Evolutionary conservation across 2,888 invertebrate genomes (phyloP), one percentile per base, ranked within the genome.

Genomic region (Aromia moschata): DNA sequence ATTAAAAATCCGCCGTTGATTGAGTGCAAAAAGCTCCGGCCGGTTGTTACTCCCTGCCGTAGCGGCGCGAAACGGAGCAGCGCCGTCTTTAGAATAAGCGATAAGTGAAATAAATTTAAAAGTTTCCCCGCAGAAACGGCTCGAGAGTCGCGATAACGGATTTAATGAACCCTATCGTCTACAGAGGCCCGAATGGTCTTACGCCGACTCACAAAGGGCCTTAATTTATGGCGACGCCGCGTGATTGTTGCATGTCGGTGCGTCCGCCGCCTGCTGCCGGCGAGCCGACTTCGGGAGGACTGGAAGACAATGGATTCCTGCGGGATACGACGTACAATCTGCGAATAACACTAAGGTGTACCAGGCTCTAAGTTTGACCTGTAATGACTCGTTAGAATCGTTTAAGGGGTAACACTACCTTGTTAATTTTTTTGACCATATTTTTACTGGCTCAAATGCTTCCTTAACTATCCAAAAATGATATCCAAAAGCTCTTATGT

Each of bases 101-200:
- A 79, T 78, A 79, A 79, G 78, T 77, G 77, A 79, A 78, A 79
- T 79, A 79, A 79, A 79, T 79, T 79, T 78, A 78, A 79, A 79
- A 79, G 77, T 79, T 79, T 79, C 74, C 77, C 77, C 73, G 73
- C 72, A 72, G 75, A 71, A 73, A 69, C 74, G 74, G 74, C 74
- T 72, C 71, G 73, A 73, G 75, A 75, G 74, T 77, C 73, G 78
- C 78, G 79, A 79, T 79, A 79, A 79, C 78, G 78, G 77, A 79
- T 79, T 79, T 79, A 79, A 79, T 79, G 79, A 79, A 79, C 77
- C 79, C 78, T 77, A 79, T 78, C 78, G 77, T 75, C 76, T 76
- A 74, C 70, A 67, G 66, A 71, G 73, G 68, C 75, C 71, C 75
- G 76, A 76, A 75, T 76, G 74, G 69, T 63, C 68, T 69, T 70